Evolutionary conservation across 2,113 vertebrate species (phyloP).

Genomic region (Spermophilus dauricus): DNA sequence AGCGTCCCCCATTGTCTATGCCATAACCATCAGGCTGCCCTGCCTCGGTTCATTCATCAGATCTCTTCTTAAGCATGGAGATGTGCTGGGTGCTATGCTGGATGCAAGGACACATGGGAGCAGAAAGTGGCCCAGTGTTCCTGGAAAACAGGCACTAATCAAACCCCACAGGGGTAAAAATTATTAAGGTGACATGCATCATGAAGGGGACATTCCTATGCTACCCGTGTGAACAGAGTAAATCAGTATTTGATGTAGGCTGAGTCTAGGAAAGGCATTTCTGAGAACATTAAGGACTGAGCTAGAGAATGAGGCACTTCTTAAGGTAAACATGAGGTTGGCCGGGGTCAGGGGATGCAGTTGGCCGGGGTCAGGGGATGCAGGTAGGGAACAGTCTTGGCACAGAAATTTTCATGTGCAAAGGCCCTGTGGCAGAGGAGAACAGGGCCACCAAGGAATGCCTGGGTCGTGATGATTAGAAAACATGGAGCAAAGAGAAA

Average conservation of each 20-base stretch:
- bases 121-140: background rate
- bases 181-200: background rate
- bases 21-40: fast-evolving
- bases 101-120: background rate
- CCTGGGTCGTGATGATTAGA: background rate
- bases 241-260: background rate
- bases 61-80: too few relatives aligned
- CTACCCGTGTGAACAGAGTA: background rate
- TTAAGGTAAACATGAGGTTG: background rate
- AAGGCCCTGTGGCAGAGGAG: background rate
- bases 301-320: background rate
- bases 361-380: background rate
- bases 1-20: background rate
- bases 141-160: background rate
- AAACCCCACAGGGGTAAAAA: background rate
- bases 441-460: background rate
- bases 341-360: background rate
- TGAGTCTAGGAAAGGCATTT: background rate
- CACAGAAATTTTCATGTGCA: background rate
- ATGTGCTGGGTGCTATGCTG: background rate
- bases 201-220: background rate
- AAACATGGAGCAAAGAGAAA: background rate
- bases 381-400: background rate
- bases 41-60: background rate
- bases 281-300: background rate